Evolutionary conservation across 2,113 vertebrate genomes (phyloP), one percentile per base, ranked within the genome.

Genomic region (Catharus minimus): DNA sequence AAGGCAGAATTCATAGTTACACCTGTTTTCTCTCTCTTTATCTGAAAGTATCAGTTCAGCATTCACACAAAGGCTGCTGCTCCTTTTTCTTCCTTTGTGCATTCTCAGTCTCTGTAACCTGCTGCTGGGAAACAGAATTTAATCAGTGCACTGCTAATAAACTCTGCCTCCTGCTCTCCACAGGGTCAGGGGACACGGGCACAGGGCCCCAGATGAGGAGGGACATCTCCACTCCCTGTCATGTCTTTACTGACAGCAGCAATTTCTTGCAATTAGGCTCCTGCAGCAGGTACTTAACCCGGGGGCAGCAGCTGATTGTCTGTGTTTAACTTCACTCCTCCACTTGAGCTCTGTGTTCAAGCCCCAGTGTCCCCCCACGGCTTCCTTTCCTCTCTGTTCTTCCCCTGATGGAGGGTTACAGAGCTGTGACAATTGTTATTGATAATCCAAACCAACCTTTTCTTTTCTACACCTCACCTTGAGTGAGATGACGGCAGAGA

Each of bases 211-310:
- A 26, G 73, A 67, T 4, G 30, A 57, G 43, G 39, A 64, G 3
- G 5, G 66, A 30, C 82, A 46, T 81, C 89, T 90, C 72, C 19
- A 23, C 76, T 86, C 9, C 7, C 13, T 75, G 68, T 46, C 13
- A 4, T 65, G 83, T 77, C 89, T 84, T 76, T 56, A 43, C 53
- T 76, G 88, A 86, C 93, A 91, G 91, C 36, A 93, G 53, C 64
- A 86, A 82, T 92, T 94, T 76, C 81, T 82, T 67, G 82, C 90
- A 94, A 89, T 97, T 96, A 94, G 88, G 91, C 62, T 92, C 74
- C 83, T 92, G 87, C 95, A 94, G 92, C 81, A 95, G 89, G 89
- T 94, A 38, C 52, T 97, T 95, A 96, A 95, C 94, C 95, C 36
- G 4, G 71, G 91, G 94, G 74, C 93, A 93, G 24, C 27, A 50